phyloP scores from a whole-genome alignment of 2,113 vertebrate genomes.

The Amazona guildingii region DNA sequence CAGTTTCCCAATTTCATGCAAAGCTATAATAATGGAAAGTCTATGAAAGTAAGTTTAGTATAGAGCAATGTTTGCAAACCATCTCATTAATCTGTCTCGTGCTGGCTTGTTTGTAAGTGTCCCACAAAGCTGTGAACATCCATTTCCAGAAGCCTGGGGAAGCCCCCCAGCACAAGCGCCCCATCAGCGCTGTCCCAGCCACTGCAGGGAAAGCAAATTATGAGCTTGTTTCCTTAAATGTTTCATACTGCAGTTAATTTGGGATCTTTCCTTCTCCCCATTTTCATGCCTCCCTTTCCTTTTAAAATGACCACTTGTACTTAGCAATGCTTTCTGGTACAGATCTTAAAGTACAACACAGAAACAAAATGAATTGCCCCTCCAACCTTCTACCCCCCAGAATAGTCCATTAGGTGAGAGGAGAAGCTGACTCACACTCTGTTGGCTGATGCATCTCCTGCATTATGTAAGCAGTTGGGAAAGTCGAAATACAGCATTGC shows the following conservation, averaged over 20 bases:
- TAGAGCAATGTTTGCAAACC: not conserved
- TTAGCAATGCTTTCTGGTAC: not conserved
- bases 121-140: not conserved
- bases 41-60: not conserved
- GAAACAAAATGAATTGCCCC: not conserved
- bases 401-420: not conserved
- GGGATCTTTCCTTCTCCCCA: not conserved
- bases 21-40: not conserved
- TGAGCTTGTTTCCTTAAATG: not conserved
- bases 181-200: accelerated
- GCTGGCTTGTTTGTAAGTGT: not conserved
- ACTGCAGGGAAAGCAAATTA: not conserved
- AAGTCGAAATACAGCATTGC: not conserved
- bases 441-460: not conserved
- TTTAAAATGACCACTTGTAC: not conserved
- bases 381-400: accelerated
- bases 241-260: not conserved
- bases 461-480: not conserved
- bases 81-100: accelerated
- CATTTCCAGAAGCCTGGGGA: not conserved
- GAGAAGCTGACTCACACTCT: not conserved
- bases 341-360: not conserved
- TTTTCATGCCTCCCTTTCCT: not conserved
- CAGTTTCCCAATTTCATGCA: not conserved
- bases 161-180: accelerated